Percentiles rank a stretch among this genome's conserved stretches.
phyloP scores from a whole-genome alignment of 1,140 invertebrate genomes.

The Penaeus japonicus region DNA sequence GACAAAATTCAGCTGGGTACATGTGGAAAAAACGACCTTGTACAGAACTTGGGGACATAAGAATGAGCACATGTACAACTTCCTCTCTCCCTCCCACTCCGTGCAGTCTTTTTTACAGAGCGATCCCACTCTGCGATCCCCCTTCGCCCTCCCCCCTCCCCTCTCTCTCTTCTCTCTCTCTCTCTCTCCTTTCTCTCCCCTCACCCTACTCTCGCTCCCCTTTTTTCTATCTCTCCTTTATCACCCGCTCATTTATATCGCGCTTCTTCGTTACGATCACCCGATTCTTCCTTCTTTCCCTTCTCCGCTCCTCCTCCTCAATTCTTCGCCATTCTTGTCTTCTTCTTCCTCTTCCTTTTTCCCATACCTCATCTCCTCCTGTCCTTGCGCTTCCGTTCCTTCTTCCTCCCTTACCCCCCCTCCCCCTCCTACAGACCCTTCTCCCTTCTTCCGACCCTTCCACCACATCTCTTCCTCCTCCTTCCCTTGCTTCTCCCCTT shows the following conservation, averaged over 20 bases:
- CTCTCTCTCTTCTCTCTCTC: background rate
- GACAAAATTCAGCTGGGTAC: too few species aligned
- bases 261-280: too few species aligned
- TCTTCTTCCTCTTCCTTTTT: background rate
- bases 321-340: background rate
- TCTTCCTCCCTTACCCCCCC: background rate
- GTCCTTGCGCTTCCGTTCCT: background rate
- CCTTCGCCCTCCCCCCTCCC: background rate
- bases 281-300: background rate
- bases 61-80: background rate
- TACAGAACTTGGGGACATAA: too few species aligned
- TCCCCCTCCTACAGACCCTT: background rate
- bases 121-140: too few species aligned
- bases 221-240: background rate
- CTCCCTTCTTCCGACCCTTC: background rate
- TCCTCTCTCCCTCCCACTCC: background rate
- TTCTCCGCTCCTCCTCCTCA: background rate
- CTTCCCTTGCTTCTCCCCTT: background rate
- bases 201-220: background rate
- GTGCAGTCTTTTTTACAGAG: too few species aligned
- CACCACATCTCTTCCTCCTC: background rate
- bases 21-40: too few species aligned
- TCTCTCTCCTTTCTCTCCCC: background rate
- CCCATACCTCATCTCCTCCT: background rate
- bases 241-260: background rate